These are phyloP conservation scores for Emmelina monodactyla DNA, from an alignment of 2,888 invertebrate species.

Conservation along the genomic window DNA sequence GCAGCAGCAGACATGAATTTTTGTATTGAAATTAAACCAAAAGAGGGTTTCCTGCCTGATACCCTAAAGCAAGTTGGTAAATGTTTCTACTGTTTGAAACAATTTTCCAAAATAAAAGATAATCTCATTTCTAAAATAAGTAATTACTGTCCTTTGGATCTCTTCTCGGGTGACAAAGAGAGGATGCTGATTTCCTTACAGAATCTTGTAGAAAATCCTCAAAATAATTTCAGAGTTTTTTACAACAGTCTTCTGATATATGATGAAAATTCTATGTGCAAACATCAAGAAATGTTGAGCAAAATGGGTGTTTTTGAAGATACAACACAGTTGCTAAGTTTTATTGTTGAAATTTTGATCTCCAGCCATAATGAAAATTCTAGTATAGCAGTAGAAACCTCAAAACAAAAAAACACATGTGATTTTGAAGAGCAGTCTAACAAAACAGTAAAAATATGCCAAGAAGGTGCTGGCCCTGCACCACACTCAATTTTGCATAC, in stretches of 20 bases:
- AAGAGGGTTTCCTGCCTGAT: constrained; percentile 67
- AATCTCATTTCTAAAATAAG: constrained; percentile 60
- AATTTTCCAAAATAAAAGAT: constrained; percentile 59
- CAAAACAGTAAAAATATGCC: constrained; percentile 18
- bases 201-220: constrained; percentile 62
- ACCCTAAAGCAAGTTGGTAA: constrained; percentile 34
- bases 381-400: not conserved
- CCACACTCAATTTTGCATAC: constrained; percentile 26
- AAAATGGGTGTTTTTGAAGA: constrained; percentile 22
- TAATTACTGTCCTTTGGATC: constrained; percentile 74
- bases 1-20: constrained; percentile 33
- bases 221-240: constrained; percentile 72
- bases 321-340: constrained; percentile 29
- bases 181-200: constrained; percentile 64
- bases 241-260: constrained; percentile 36
- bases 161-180: constrained; percentile 69
- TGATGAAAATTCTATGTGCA: constrained; percentile 25
- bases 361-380: constrained; percentile 16
- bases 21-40: constrained; percentile 73
- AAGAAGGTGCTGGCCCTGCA: constrained; percentile 18
- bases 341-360: constrained; percentile 34
- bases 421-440: no score
- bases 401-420: no score
- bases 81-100: constrained; percentile 68
- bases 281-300: constrained; percentile 22